Evolutionary conservation across 2,113 vertebrate genomes (phyloP).

Genomic region (Oceanites oceanicus): DNA sequence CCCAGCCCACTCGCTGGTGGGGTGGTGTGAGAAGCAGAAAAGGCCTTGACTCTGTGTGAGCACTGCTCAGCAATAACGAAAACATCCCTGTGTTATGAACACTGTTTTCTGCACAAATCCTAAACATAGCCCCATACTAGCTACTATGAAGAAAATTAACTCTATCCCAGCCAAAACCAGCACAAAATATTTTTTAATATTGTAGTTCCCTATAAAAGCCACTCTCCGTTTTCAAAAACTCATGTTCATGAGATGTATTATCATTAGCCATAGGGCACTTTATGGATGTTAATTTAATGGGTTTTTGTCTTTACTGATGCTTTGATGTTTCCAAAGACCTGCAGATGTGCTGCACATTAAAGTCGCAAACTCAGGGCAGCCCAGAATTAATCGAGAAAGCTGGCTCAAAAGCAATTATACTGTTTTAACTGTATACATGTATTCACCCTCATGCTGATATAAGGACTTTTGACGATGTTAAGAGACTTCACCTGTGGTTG

Average conservation of each 20-base stretch:
- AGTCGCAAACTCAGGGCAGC: constrained; percentile 60
- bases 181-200: constrained; percentile 16
- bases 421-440: constrained; percentile 71
- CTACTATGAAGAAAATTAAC: too few relatives aligned
- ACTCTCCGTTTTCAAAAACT: constrained; percentile 53
- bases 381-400: constrained; percentile 77
- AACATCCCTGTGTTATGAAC: too few relatives aligned
- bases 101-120: too few relatives aligned
- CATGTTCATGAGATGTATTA: constrained; percentile 73
- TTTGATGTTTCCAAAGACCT: constrained; percentile 82
- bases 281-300: constrained; percentile 77
- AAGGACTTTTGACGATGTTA: not conserved
- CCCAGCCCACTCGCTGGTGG: too few relatives aligned
- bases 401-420: constrained; percentile 57
- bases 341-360: constrained; percentile 60
- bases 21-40: too few relatives aligned
- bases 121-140: too few relatives aligned
- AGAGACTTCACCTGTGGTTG: not conserved
- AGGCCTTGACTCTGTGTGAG: too few relatives aligned
- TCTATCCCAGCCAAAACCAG: too few relatives aligned
- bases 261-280: constrained; percentile 73
- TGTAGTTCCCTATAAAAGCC: constrained; percentile 37
- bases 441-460: constrained; percentile 54
- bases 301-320: constrained; percentile 56
- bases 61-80: too few relatives aligned